phyloP scores from a whole-genome alignment of 2,797 vertebrate species.

The Smutsia gigantea region DNA sequence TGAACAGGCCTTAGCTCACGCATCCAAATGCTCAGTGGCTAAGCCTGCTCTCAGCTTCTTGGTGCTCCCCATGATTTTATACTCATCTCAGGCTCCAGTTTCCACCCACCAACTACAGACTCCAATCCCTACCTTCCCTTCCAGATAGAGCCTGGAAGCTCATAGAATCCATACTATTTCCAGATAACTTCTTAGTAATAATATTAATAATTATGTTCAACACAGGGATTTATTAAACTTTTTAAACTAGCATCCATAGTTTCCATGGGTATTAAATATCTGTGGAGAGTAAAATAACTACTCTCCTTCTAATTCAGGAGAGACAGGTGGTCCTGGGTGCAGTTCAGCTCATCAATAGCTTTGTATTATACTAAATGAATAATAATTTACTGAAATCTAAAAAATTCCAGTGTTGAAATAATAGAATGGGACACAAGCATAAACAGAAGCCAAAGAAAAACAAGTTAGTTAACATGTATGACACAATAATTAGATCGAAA shows the following conservation, averaged over 20 bases:
- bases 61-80: accelerated
- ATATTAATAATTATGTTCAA: background rate
- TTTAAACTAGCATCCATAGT: background rate
- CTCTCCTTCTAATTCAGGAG: background rate
- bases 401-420: background rate
- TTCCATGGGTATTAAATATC: too few relatives aligned
- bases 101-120: background rate
- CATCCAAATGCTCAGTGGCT: background rate
- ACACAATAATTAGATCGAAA: background rate
- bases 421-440: background rate
- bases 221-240: background rate
- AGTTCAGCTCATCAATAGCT: background rate
- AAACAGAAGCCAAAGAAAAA: background rate
- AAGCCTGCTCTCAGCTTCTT: background rate
- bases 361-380: background rate
- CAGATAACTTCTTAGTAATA: background rate
- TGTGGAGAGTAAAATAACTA: background rate
- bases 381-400: background rate
- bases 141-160: background rate
- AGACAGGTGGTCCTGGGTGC: background rate
- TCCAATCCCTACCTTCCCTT: background rate
- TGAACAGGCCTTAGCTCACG: background rate
- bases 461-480: background rate
- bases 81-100: background rate
- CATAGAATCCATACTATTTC: background rate